A percentile compares a stretch with the other conserved stretches of the same genome.
phyloP scores from a whole-genome alignment of 2,797 vertebrate genomes.

The Alfaro cultratus region DNA sequence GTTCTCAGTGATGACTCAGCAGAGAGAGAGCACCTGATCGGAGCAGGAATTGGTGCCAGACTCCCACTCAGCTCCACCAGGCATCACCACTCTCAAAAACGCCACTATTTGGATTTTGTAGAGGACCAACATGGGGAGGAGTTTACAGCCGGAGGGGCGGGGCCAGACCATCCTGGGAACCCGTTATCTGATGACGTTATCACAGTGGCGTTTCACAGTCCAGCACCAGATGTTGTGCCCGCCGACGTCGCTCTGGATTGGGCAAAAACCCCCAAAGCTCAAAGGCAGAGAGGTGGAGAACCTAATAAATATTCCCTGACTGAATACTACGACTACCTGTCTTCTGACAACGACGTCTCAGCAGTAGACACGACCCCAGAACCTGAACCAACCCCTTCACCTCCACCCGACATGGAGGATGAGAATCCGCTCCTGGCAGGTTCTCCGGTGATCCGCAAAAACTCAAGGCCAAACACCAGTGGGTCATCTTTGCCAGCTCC shows the following conservation, averaged over 20 bases:
- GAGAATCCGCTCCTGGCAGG: slow-evolving; percentile 75
- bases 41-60: slow-evolving; percentile 45
- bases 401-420: slow-evolving; percentile 77
- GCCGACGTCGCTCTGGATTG: slow-evolving; percentile 55
- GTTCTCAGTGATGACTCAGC: slow-evolving; percentile 77
- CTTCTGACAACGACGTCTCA: slow-evolving; percentile 86
- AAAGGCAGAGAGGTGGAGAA: slow-evolving; percentile 69
- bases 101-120: slow-evolving; percentile 50
- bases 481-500: slow-evolving; percentile 42
- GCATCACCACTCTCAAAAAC: slow-evolving; percentile 66
- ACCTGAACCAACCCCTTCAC: slow-evolving; percentile 69
- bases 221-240: slow-evolving; percentile 67
- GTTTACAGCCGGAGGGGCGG: slow-evolving; percentile 70
- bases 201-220: slow-evolving; percentile 87
- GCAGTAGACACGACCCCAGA: slow-evolving; percentile 81
- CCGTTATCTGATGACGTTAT: slow-evolving; percentile 77
- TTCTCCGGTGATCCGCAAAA: slow-evolving; percentile 53
- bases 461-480: slow-evolving; percentile 33
- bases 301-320: slow-evolving; percentile 83
- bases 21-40: slow-evolving; percentile 77
- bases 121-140: slow-evolving; percentile 69
- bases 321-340: slow-evolving; percentile 88
- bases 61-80: slow-evolving; percentile 54
- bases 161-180: slow-evolving; percentile 73
- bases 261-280: slow-evolving; percentile 58